A percentile compares a stretch with the other conserved stretches of the same genome.
These are phyloP conservation scores for Luehdorfia chinensis DNA, from an alignment of 1,140 invertebrate species.

Conservation along the genomic window DNA sequence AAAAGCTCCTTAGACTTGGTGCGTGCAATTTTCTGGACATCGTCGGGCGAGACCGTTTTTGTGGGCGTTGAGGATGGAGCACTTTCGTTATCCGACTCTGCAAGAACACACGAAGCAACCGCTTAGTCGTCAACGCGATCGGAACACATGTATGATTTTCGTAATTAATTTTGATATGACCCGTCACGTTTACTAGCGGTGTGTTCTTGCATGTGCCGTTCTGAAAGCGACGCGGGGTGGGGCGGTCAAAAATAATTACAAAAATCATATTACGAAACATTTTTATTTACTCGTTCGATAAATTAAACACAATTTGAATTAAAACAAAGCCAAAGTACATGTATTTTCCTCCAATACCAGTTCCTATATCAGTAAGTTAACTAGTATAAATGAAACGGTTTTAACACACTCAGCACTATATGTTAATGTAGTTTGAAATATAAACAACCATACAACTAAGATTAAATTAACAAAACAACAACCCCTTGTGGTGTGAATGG, in stretches of 20 bases:
- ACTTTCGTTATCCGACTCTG: constrained; percentile 85
- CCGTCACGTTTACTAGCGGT: constrained; percentile 43
- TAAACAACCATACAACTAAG: constrained; percentile 57
- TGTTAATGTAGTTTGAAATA: constrained; percentile 32
- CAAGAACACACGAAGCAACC: constrained; percentile 79
- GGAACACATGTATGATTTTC: constrained; percentile 57
- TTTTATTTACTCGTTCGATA: constrained; percentile 71
- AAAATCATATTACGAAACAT: constrained; percentile 74
- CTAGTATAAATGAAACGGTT: constrained; percentile 57
- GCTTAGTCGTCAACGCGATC: constrained; percentile 37
- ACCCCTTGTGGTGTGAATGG: constrained; percentile 56
- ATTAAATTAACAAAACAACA: constrained; percentile 71
- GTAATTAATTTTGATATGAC: constrained; percentile 70
- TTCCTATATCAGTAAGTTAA: constrained; percentile 48
- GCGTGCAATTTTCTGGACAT: constrained; percentile 34
- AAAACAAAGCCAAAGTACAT: constrained; percentile 69
- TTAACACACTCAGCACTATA: constrained; percentile 55
- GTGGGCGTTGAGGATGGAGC: constrained; percentile 78
- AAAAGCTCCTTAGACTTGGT: constrained; percentile 83
- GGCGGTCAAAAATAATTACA: constrained; percentile 72
- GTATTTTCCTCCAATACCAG: constrained; percentile 45
- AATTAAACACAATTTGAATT: constrained; percentile 70
- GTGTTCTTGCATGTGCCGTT: constrained; percentile 51
- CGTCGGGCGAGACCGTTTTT: constrained; percentile 58
- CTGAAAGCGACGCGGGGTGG: constrained; percentile 58